Evolutionary conservation across 2,113 vertebrate species (phyloP).

Genomic region (Hemiscyllium ocellatum): DNA sequence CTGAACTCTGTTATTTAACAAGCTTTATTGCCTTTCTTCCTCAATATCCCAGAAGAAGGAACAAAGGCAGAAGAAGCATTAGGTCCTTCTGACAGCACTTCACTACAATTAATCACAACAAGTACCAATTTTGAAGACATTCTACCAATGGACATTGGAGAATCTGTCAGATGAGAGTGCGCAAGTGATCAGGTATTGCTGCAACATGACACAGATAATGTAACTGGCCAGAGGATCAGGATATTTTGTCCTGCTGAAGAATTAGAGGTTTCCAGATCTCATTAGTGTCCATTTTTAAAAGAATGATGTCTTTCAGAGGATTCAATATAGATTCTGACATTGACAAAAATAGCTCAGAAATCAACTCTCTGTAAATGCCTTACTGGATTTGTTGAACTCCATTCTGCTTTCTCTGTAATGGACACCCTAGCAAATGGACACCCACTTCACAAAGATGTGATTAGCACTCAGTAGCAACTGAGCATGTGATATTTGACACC

Average conservation of each 20-base stretch:
- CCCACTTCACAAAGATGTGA: background rate
- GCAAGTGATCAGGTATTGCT: background rate
- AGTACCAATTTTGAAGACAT: background rate
- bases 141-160: background rate
- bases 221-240: background rate
- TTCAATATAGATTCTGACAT: background rate
- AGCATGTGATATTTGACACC: background rate
- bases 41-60: background rate
- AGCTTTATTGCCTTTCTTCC: background rate
- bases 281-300: background rate
- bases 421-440: background rate
- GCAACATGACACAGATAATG: background rate
- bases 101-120: background rate
- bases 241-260: background rate
- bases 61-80: background rate
- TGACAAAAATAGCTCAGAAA: background rate
- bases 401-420: background rate
- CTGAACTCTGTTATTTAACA: background rate
- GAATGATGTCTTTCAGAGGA: background rate
- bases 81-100: background rate
- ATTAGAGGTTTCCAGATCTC: background rate
- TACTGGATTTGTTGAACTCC: background rate
- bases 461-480: background rate
- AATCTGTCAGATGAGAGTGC: background rate
- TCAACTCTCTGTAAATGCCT: background rate